These are phyloP conservation scores for Myodes glareolus DNA, from an alignment of 2,113 vertebrate species.

Conservation along the genomic window DNA sequence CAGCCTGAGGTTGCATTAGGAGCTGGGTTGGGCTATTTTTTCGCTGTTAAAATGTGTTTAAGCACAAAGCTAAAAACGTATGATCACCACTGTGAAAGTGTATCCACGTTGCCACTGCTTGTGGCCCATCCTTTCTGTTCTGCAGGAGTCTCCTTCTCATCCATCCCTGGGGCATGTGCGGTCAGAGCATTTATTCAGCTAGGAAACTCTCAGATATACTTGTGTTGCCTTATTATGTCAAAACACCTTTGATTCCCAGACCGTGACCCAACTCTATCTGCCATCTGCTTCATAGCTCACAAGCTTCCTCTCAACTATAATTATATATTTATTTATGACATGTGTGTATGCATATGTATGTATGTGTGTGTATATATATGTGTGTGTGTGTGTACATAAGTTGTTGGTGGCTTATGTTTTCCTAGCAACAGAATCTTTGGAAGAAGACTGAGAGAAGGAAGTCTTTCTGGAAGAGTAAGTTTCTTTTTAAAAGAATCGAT, in stretches of 20 bases:
- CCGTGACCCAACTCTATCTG: slow-evolving; percentile 58
- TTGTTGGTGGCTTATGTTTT: slow-evolving; percentile 79
- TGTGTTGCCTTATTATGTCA: slow-evolving; percentile 59
- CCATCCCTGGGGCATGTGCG: background rate
- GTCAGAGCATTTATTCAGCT: slow-evolving; percentile 55
- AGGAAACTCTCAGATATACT: slow-evolving; percentile 61
- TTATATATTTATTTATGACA: slow-evolving; percentile 68
- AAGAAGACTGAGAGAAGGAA: slow-evolving; percentile 72
- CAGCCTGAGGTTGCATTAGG: slow-evolving; percentile 1
- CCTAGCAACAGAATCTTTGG: slow-evolving; percentile 80
- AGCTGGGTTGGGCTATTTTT: slow-evolving; percentile 55
- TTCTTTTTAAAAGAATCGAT: background rate
- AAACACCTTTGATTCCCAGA: slow-evolving; percentile 64
- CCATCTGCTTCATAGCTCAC: slow-evolving; percentile 72
- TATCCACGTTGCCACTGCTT: slow-evolving; percentile 1
- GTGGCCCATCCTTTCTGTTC: slow-evolving; percentile 10
- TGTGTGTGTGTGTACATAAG: slow-evolving; percentile 24
- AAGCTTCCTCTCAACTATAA: slow-evolving; percentile 65
- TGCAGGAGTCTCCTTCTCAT: background rate
- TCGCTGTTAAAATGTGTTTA: slow-evolving; percentile 57
- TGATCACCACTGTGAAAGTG: slow-evolving; percentile 24
- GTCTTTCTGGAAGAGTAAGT: slow-evolving; percentile 9
- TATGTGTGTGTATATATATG: background rate
- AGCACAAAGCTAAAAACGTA: slow-evolving; percentile 54
- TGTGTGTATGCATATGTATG: background rate